phyloP scores from a whole-genome alignment of 35 echinoderm and acorn worm species.

The Diadema setosum region DNA sequence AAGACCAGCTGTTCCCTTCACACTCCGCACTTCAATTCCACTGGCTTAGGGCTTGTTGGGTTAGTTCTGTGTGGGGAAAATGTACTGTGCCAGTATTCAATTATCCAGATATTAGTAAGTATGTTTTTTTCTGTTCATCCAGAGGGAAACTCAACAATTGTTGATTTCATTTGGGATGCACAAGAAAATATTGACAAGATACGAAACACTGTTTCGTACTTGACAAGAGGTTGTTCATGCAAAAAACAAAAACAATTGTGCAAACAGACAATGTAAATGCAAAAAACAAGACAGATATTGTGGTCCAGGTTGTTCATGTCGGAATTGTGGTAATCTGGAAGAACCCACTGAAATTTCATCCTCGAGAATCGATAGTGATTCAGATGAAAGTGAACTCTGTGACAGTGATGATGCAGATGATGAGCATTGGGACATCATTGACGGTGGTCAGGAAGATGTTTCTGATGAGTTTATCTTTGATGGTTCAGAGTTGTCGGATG shows the following conservation, averaged over 20 bases:
- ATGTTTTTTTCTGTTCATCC: not conserved
- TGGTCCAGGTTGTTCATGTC: conserved; percentile 16
- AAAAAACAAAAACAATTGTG: conserved; percentile 1
- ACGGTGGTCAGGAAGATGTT: not conserved
- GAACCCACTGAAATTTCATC: not conserved
- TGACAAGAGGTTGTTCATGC: conserved; percentile 8
- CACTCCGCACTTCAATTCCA: not conserved
- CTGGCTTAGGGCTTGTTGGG: conserved; percentile 11
- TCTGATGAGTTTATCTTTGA: not conserved
- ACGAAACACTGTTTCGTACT: not conserved
- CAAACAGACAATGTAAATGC: conserved; percentile 9
- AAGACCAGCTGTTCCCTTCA: conserved; percentile 9
- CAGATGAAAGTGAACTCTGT: not conserved
- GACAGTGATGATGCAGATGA: not conserved
- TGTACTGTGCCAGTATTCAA: not conserved
- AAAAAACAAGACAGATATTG: not conserved
- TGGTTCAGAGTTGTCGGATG: not conserved
- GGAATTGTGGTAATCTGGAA: not conserved
- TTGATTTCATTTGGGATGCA: conserved; percentile 20
- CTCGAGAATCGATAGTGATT: not conserved
- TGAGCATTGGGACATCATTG: not conserved
- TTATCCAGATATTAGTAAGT: not conserved
- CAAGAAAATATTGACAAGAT: not conserved
- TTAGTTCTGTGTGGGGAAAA: not conserved
- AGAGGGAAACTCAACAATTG: not conserved